Conservation (phyloP, 2,113 vertebrate species). For the Notarius lentiginosus region DNA sequence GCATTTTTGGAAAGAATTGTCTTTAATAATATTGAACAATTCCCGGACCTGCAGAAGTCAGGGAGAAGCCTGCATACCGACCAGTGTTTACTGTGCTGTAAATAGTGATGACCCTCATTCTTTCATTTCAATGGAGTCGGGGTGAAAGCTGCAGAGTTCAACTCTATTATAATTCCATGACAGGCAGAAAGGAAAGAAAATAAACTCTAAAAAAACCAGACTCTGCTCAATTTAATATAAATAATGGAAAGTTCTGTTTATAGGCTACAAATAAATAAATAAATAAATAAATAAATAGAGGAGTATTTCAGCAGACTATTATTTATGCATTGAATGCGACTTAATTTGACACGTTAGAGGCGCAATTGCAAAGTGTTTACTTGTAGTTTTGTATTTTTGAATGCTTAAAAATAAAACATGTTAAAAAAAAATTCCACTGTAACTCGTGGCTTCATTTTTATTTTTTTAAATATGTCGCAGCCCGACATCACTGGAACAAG, state of each 20-base stretch:
- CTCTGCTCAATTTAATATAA: constrained; percentile 15
- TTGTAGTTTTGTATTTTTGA: not conserved
- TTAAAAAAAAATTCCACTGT: too few species aligned
- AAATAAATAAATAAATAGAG: too few species aligned
- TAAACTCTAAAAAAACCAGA: not conserved
- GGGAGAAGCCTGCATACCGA: constrained; percentile 3
- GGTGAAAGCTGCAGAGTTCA: constrained; percentile 39
- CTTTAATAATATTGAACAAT: constrained; percentile 44
- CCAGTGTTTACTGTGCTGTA: constrained; percentile 38
- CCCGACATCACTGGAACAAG: not conserved
- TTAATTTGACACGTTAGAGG: not conserved
- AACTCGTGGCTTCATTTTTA: not conserved
- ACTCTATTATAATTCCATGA: constrained; percentile 37
- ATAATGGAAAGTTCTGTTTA: not conserved
- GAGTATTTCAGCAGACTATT: not conserved
- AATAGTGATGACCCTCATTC: constrained; percentile 47
- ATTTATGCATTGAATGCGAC: not conserved
- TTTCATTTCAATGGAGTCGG: constrained; percentile 39
- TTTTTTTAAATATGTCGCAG: not conserved
- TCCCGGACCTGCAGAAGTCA: constrained; percentile 40
- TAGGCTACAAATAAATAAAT: too few species aligned
- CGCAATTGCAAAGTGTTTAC: not conserved
- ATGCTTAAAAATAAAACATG: not conserved
- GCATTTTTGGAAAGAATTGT: constrained; percentile 6
- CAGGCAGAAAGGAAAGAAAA: constrained; percentile 11